Evolutionary conservation across 2,888 invertebrate genomes (phyloP).

Genomic region (Noctua pronuba): DNA sequence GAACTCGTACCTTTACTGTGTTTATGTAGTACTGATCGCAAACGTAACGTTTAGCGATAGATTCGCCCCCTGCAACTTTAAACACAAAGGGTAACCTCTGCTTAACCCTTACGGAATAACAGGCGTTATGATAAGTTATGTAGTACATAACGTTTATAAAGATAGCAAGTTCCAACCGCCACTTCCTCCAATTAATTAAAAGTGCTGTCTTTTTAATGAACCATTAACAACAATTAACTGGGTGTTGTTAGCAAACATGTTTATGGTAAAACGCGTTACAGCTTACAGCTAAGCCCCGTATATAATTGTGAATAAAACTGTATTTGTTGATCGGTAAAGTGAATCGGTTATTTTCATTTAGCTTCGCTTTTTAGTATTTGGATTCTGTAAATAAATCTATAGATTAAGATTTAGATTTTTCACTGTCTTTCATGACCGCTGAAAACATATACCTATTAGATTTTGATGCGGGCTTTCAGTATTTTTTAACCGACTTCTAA

Average conservation of each 20-base stretch:
- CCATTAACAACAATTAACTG: constrained; percentile 61
- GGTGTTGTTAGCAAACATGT: constrained; percentile 36
- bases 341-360: background rate
- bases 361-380: background rate
- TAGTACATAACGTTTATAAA: background rate
- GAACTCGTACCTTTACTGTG: too few species aligned
- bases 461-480: background rate
- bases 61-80: background rate
- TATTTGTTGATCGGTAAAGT: constrained; percentile 1
- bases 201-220: constrained; percentile 43
- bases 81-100: background rate
- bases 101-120: background rate
- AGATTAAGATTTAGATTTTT: background rate
- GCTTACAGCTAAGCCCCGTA: background rate
- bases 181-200: constrained; percentile 51
- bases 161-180: constrained; percentile 12
- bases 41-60: background rate
- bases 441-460: background rate
- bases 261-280: constrained; percentile 22
- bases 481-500: too few species aligned
- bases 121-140: background rate
- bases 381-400: background rate
- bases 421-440: background rate
- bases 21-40: constrained; percentile 9
- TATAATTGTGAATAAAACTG: constrained; percentile 12